A percentile compares a stretch with the other conserved stretches of the same genome.
These are phyloP conservation scores for Apodemia zela DNA, from an alignment of 2,888 invertebrate genomes.

Conservation along the genomic window DNA sequence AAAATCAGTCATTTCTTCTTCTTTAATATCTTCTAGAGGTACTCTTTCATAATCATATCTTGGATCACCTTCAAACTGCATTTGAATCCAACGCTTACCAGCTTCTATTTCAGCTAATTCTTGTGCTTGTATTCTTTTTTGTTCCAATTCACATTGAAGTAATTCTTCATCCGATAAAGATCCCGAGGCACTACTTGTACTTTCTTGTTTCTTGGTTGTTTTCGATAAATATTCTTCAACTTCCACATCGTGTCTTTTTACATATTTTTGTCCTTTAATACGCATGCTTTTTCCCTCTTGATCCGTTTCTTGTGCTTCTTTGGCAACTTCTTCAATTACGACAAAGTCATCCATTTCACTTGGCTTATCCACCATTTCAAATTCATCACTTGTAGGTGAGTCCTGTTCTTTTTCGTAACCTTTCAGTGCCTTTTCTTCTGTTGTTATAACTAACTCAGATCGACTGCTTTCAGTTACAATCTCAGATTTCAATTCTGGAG, in stretches of 20 bases:
- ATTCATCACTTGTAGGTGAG: slow-evolving; percentile 91
- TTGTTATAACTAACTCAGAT: slow-evolving; percentile 81
- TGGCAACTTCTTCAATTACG: slow-evolving; percentile 92
- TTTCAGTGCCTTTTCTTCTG: slow-evolving; percentile 80
- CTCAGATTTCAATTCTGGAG: slow-evolving; percentile 79
- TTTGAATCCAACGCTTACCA: slow-evolving; percentile 93
- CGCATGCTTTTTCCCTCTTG: slow-evolving; percentile 90
- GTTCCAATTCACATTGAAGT: slow-evolving; percentile 85
- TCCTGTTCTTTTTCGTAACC: slow-evolving; percentile 81
- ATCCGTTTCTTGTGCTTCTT: slow-evolving; percentile 91
- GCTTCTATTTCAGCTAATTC: slow-evolving; percentile 83
- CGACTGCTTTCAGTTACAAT: slow-evolving; percentile 66
- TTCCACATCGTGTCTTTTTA: slow-evolving; percentile 84
- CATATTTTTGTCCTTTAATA: slow-evolving; percentile 78
- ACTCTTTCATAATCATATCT: slow-evolving; percentile 90
- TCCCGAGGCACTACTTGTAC: slow-evolving; percentile 79
- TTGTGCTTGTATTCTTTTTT: slow-evolving; percentile 71
- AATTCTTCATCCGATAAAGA: slow-evolving; percentile 82
- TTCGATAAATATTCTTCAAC: slow-evolving; percentile 86
- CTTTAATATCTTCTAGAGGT: slow-evolving; percentile 94
- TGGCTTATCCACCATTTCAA: slow-evolving; percentile 92
- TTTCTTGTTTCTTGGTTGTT: slow-evolving; percentile 83
- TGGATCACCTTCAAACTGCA: slow-evolving; percentile 90
- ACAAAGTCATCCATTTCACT: slow-evolving; percentile 93
- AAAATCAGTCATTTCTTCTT: slow-evolving; percentile 93